These are phyloP conservation scores for Tringa solitaria DNA, from an alignment of 2,113 vertebrate species.

Conservation along the genomic window DNA sequence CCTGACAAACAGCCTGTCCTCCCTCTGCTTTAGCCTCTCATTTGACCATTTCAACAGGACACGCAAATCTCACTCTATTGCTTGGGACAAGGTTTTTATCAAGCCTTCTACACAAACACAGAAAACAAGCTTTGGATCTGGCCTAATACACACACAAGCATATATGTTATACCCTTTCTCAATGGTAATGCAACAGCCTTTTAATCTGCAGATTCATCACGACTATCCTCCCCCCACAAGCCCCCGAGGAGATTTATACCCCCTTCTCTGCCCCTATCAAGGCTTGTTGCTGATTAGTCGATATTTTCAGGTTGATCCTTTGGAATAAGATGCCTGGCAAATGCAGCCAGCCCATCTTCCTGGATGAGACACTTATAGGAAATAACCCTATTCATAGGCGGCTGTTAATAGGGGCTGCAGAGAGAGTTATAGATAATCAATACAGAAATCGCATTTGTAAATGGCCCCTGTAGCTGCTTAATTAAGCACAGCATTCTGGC, in stretches of 20 bases:
- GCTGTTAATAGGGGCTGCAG: slow-evolving; percentile 13
- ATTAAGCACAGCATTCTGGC: slow-evolving; percentile 41
- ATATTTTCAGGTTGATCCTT: background rate
- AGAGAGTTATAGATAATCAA: slow-evolving; percentile 51
- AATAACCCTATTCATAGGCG: background rate
- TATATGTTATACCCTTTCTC: background rate
- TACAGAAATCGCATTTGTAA: slow-evolving; percentile 48
- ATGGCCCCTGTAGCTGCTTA: slow-evolving; percentile 47
- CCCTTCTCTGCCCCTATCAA: background rate
- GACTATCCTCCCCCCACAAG: background rate
- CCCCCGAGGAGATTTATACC: background rate
- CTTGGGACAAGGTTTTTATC: background rate
- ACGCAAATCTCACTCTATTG: background rate
- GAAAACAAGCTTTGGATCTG: background rate
- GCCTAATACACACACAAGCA: background rate
- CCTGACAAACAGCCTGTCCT: background rate
- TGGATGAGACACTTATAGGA: slow-evolving; percentile 1
- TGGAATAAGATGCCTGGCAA: background rate
- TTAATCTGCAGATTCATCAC: slow-evolving; percentile 26
- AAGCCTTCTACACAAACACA: background rate
- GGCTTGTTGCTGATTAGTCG: background rate
- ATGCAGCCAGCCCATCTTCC: background rate
- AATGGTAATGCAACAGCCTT: background rate
- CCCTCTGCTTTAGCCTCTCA: background rate
- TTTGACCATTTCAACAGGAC: background rate